Evolutionary conservation across 2,888 invertebrate species (phyloP), one percentile per base, ranked within the genome.

Genomic region (Leptopilina myrica): DNA sequence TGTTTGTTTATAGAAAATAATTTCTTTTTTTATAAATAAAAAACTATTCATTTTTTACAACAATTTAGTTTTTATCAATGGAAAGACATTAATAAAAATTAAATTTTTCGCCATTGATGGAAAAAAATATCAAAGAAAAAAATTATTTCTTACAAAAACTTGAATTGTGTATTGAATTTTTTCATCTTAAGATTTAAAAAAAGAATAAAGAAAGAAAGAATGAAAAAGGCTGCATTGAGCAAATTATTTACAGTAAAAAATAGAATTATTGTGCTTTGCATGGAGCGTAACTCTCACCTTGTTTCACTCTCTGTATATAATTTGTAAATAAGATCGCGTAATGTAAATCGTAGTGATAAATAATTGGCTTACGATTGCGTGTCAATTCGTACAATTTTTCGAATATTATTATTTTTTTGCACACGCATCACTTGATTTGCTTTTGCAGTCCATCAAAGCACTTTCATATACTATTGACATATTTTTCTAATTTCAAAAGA

Each of bases 271-370:
- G 73, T 49, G 77, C 77, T 81, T 79, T 78, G 67, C 76, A 81
- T 77, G 53, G 73, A 80, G 81, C 77, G 82, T 79, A 81, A 85
- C 79, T 80, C 79, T 78, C 80, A 80, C 69, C 84, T 85, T 84
- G 78, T 84, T 85, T 85, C 81, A 85, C 81, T 84, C 43, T 8
- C 82, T 88, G 87, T 89, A 88, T 86, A 88, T 88, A 88, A 85
- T 85, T 86, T 89, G 88, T 88, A 88, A 85, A 88, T 88, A 88
- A 85, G 69, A 80, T 82, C 80, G 83, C 82, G 81, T 85, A 84
- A 84, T 87, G 84, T 86, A 85, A 85, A 88, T 84, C 81, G 81
- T 85, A 85, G 77, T 78, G 80, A 79, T 84, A 73, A 33, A 79
- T 84, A 49, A 64, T 64, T 64, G 64, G 64, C 64, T 40, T 5